Evolutionary conservation across 2,797 vertebrate species (phyloP), one percentile per base, ranked within the genome.

Genomic region (Rhynchonycteris naso): DNA sequence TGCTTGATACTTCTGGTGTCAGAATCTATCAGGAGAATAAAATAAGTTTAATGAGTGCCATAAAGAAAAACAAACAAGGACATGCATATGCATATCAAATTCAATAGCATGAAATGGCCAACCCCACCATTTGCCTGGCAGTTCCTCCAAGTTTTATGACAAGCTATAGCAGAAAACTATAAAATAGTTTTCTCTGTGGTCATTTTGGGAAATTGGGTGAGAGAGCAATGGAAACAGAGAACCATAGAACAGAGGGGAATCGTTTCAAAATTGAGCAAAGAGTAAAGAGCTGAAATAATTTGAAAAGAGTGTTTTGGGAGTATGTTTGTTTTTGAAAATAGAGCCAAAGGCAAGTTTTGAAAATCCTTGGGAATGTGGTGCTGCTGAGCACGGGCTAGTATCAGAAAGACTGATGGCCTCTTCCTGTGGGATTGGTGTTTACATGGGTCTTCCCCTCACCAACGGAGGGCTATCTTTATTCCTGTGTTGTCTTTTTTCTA

Each of bases 71-170:
- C 16, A 96, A 91, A 69, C n/a, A 68, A 85, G 69, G 56, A 59
- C 1, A 93, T 35, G 38, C 19, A 52, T 43, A 59, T 71, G 66
- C 56, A n/a, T 90, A 19, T 79, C 35, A 80, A 94, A 92, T 88
- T 89, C 65, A 74, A 33, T 56, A 58, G 79, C 26, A 58, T 92
- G 94, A 95, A 93, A 79, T 56, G 43, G 61, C 74, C 91, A 94
- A 38, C 58, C 90, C 30, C 22, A 50, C 38, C 61, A 83, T 91
- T 91, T 95, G 65, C 33, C 66, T 13, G 52, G 71, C 66, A 75
- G 58, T 75, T 92, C 35, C 63, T 94, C 24, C 94, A 78, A 38
- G 28, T 93, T 96, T 91, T 94, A 91, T 88, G 66, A 93, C 47
- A 59, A 61, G 7, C 16, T 83, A 14, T 91, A 66, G 15, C 12